A percentile compares a stretch with the other conserved stretches of the same genome.
Conservation (phyloP, 2,113 vertebrate species). For the Sorex araneus region DNA sequence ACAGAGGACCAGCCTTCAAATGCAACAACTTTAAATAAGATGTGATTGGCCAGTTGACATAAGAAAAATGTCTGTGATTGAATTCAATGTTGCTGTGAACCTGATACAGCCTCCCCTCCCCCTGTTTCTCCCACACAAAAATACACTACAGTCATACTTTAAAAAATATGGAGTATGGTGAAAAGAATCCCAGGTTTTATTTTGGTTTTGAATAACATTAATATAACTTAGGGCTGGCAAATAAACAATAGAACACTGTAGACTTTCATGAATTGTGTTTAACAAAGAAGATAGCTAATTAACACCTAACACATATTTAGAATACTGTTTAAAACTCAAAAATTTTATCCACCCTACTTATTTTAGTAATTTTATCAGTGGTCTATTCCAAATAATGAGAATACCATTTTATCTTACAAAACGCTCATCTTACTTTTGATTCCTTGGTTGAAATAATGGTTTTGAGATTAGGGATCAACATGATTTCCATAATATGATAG, state of each 20-base stretch:
- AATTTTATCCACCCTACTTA: not conserved
- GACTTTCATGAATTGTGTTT: not conserved
- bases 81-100: no score
- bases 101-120: no score
- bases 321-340: not conserved
- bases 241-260: not conserved
- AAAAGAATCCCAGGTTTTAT: conserved; percentile 1
- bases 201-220: conserved; percentile 16
- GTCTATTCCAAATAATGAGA: not conserved
- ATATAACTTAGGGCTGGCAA: conserved; percentile 9
- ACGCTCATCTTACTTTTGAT: not conserved
- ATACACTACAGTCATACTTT: no score
- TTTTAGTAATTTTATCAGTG: not conserved
- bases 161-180: not conserved
- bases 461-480: not conserved
- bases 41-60: no score
- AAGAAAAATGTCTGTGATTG: no score
- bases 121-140: no score
- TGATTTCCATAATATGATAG: not conserved
- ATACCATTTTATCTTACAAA: not conserved
- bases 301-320: not conserved
- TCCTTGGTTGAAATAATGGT: not conserved
- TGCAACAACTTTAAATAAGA: no score
- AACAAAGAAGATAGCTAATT: conserved; percentile 12
- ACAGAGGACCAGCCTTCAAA: no score